A percentile compares a stretch with the other conserved stretches of the same genome.
Conservation (phyloP, 2,888 invertebrate genomes). For the Drosophila recens region DNA sequence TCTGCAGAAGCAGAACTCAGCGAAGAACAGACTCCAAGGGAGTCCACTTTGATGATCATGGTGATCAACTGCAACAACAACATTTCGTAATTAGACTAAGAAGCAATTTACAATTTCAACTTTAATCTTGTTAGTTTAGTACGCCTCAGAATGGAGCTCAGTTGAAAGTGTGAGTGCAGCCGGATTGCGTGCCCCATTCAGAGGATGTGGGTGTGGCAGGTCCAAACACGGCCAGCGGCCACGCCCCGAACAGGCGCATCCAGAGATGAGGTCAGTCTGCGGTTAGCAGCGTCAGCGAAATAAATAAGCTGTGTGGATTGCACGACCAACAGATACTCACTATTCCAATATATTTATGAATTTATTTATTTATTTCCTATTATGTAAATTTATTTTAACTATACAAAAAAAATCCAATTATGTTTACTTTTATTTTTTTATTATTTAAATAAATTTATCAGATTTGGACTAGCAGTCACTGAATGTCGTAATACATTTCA, state of each 20-base stretch:
- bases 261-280: conserved; percentile 49
- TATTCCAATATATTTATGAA: neutral
- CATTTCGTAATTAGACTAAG: conserved; percentile 77
- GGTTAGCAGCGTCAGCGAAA: conserved; percentile 2
- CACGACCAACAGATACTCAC: neutral
- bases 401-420: too few species aligned
- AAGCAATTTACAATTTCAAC: conserved; percentile 79
- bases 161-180: conserved; percentile 50
- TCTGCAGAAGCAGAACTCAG: conserved; percentile 33
- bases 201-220: conserved; percentile 69
- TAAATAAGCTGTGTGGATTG: neutral
- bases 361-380: neutral
- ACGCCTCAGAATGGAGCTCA: conserved; percentile 12
- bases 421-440: neutral
- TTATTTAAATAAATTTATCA: neutral
- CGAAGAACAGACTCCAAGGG: conserved; percentile 25
- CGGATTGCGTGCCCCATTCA: conserved; percentile 60
- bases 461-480: too few species aligned
- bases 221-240: conserved; percentile 56
- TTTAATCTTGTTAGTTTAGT: conserved; percentile 81
- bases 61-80: conserved; percentile 56
- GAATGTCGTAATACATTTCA: too few species aligned
- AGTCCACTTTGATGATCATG: conserved; percentile 64
- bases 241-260: conserved; percentile 54
- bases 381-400: neutral